Conservation (phyloP, 1,140 invertebrate species). For the Diabrotica virgifera region DNA sequence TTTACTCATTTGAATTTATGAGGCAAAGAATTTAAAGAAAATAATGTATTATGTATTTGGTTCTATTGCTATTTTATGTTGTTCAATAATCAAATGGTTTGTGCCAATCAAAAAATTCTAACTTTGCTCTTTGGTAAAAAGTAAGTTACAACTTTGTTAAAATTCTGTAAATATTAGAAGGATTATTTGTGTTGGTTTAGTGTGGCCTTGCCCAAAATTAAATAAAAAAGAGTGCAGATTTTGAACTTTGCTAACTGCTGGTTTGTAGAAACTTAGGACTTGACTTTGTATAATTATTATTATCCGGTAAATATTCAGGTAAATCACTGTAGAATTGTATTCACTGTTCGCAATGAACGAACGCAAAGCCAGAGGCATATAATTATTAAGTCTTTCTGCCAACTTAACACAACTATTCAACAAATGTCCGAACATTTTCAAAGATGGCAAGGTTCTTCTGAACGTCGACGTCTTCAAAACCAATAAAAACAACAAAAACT, state of each 20-base stretch:
- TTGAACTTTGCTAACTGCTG: slow-evolving; percentile 47
- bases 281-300: slow-evolving; percentile 40
- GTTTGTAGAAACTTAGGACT: slow-evolving; percentile 40
- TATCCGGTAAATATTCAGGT: slow-evolving; percentile 45
- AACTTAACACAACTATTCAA: slow-evolving; percentile 46
- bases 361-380: slow-evolving; percentile 38
- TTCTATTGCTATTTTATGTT: too few species aligned
- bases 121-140: too few species aligned
- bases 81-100: too few species aligned
- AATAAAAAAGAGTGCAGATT: slow-evolving; percentile 45
- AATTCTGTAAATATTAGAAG: too few species aligned
- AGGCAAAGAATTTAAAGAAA: too few species aligned
- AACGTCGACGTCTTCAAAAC: slow-evolving; percentile 34
- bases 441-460: slow-evolving; percentile 31
- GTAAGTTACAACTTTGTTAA: too few species aligned
- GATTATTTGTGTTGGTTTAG: too few species aligned
- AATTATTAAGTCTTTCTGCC: slow-evolving; percentile 41
- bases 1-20: too few species aligned
- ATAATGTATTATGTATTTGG: too few species aligned
- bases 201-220: slow-evolving; percentile 20
- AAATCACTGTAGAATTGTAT: slow-evolving; percentile 41
- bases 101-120: too few species aligned
- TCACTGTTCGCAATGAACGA: slow-evolving; percentile 45
- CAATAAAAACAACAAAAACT: slow-evolving; percentile 36
- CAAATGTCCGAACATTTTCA: slow-evolving; percentile 36